A percentile compares a stretch with the other conserved stretches of the same genome.
phyloP scores from a whole-genome alignment of 2,888 invertebrate genomes.

The Scaptomyza reducta region DNA sequence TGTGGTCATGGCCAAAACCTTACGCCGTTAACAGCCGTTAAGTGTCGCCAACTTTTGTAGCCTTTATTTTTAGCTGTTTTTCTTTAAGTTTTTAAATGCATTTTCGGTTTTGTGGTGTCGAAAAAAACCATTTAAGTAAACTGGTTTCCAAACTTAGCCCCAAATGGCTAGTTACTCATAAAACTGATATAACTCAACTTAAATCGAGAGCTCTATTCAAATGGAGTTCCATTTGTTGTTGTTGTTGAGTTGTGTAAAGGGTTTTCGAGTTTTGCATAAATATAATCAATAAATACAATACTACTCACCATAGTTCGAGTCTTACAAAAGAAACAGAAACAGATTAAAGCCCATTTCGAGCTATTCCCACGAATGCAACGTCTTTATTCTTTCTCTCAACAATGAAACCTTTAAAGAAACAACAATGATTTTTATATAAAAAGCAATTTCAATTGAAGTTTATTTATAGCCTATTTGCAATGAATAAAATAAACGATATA shows the following conservation, averaged over 20 bases:
- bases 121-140: constrained; percentile 51
- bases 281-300: constrained; percentile 6
- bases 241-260: constrained; percentile 7
- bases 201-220: constrained; percentile 11
- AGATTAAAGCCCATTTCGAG: constrained; percentile 4
- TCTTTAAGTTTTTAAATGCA: constrained; percentile 53
- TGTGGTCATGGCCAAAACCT: constrained; percentile 18
- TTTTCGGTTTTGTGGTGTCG: constrained; percentile 43
- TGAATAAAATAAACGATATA: too few species aligned
- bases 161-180: constrained; percentile 31
- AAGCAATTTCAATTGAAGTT: constrained; percentile 18
- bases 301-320: constrained; percentile 2
- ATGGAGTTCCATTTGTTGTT: constrained; percentile 36
- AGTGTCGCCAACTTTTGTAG: constrained; percentile 72
- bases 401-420: constrained; percentile 1
- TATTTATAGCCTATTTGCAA: not conserved
- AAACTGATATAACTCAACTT: constrained; percentile 50
- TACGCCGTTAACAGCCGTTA: constrained; percentile 64
- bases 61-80: constrained; percentile 55
- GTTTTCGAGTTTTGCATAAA: constrained; percentile 22
- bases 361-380: constrained; percentile 19
- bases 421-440: not conserved
- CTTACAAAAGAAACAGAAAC: constrained; percentile 13
- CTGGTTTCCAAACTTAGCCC: constrained; percentile 32
- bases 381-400: not conserved